These are phyloP conservation scores for Schizopygopsis pylzovi DNA, from an alignment of 2,797 vertebrate species.

Conservation along the genomic window DNA sequence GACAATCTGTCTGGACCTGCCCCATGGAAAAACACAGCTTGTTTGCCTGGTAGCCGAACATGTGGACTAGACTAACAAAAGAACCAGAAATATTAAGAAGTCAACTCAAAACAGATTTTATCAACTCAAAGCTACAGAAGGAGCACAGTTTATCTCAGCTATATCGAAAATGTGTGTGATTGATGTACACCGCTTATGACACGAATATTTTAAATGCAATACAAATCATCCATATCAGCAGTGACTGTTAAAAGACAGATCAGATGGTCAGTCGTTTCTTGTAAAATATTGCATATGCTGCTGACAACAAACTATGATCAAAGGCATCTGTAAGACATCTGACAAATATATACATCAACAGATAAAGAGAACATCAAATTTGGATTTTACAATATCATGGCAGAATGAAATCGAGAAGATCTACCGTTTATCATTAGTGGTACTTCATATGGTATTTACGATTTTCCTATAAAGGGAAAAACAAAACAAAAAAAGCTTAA, in stretches of 20 bases:
- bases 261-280: constrained; percentile 26
- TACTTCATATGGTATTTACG: not conserved
- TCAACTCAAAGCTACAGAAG: constrained; percentile 26
- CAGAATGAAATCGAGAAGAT: not conserved
- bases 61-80: constrained; percentile 15
- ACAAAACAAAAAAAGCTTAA: not conserved
- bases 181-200: constrained; percentile 22
- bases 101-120: constrained; percentile 28
- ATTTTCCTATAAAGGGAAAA: not conserved
- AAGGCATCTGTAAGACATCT: constrained; percentile 22
- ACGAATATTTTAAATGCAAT: constrained; percentile 14
- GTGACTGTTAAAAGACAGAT: constrained; percentile 27
- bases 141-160: not conserved
- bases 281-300: constrained; percentile 17
- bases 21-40: constrained; percentile 28
- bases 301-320: constrained; percentile 18
- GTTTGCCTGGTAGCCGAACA: not conserved
- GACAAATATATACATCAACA: constrained; percentile 25
- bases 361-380: not conserved
- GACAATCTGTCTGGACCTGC: constrained; percentile 32
- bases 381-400: not conserved
- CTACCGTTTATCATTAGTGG: not conserved
- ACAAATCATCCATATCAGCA: constrained; percentile 23
- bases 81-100: not conserved
- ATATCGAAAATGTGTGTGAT: constrained; percentile 4